A percentile compares a stretch with the other conserved stretches of the same genome.
These are phyloP conservation scores for Marmota monax DNA, from an alignment of 2,113 vertebrate genomes.

Conservation along the genomic window DNA sequence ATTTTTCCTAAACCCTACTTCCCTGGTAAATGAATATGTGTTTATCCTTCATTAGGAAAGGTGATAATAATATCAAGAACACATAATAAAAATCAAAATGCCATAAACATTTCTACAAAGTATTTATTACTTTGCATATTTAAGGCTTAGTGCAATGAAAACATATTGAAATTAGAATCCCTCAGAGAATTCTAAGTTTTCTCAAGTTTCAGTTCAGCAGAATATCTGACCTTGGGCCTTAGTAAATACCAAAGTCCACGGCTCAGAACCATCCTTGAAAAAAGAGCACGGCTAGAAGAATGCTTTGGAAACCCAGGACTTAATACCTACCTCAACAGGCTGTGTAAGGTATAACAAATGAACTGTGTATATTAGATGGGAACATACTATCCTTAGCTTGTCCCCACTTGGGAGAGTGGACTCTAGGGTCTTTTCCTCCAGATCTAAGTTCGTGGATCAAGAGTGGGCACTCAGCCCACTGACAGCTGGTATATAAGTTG, in stretches of 20 bases:
- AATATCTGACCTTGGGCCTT: neutral
- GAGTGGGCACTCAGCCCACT: neutral
- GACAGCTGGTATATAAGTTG: neutral
- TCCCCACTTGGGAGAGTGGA: neutral
- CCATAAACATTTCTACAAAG: slow-evolving; percentile 22
- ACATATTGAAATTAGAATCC: neutral
- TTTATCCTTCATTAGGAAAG: slow-evolving; percentile 35
- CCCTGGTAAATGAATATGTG: neutral
- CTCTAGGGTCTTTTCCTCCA: neutral
- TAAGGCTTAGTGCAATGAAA: slow-evolving; percentile 55
- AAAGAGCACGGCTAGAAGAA: neutral
- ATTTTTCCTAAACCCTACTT: neutral
- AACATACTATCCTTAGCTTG: neutral
- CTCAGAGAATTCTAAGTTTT: slow-evolving; percentile 22
- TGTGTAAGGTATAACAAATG: neutral
- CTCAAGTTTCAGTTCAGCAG: neutral
- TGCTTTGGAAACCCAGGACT: neutral
- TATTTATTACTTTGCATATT: slow-evolving; percentile 26
- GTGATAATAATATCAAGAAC: slow-evolving; percentile 59
- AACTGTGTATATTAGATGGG: neutral
- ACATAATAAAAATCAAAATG: slow-evolving; percentile 25
- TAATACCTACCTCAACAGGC: neutral
- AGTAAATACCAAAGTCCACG: neutral
- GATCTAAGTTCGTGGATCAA: neutral
- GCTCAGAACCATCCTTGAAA: neutral